Evolutionary conservation across 2,113 vertebrate species (phyloP).

Genomic region (Propithecus coquereli): DNA sequence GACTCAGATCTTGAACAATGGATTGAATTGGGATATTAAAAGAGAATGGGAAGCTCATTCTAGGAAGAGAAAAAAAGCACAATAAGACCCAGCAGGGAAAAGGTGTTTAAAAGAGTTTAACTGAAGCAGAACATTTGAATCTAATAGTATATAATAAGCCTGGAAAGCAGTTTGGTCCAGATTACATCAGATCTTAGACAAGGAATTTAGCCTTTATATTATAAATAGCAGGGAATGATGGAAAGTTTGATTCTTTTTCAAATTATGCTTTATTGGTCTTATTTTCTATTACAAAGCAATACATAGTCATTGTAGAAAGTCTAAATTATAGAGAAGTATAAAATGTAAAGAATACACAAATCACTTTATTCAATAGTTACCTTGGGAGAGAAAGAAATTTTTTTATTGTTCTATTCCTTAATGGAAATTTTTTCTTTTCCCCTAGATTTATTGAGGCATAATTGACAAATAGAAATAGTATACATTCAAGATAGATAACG

Average conservation of each 20-base stretch:
- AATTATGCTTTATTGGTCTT: neutral
- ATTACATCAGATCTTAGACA: neutral
- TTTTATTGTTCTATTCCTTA: neutral
- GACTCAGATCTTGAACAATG: neutral
- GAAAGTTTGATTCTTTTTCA: constrained; percentile 26
- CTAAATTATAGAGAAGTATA: neutral
- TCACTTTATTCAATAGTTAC: neutral
- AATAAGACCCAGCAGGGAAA: constrained; percentile 29
- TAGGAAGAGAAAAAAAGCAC: constrained; percentile 37
- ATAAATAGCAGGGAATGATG: constrained; percentile 22
- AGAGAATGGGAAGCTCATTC: constrained; percentile 35
- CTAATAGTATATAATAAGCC: constrained; percentile 45
- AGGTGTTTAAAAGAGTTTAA: constrained; percentile 46
- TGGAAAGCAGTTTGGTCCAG: constrained; percentile 37
- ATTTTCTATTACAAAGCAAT: constrained; percentile 27
- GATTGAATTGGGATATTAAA: constrained; percentile 21
- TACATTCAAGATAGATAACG: neutral
- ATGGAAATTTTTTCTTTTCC: neutral
- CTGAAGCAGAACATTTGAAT: constrained; percentile 61
- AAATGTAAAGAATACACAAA: constrained; percentile 16
- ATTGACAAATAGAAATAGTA: neutral
- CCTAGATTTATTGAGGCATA: neutral
- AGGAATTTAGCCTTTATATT: constrained; percentile 50
- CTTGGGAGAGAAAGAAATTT: neutral
- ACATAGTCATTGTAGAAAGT: neutral